These are phyloP conservation scores for Thunnus albacares DNA, from an alignment of 2,797 vertebrate species.

Conservation along the genomic window DNA sequence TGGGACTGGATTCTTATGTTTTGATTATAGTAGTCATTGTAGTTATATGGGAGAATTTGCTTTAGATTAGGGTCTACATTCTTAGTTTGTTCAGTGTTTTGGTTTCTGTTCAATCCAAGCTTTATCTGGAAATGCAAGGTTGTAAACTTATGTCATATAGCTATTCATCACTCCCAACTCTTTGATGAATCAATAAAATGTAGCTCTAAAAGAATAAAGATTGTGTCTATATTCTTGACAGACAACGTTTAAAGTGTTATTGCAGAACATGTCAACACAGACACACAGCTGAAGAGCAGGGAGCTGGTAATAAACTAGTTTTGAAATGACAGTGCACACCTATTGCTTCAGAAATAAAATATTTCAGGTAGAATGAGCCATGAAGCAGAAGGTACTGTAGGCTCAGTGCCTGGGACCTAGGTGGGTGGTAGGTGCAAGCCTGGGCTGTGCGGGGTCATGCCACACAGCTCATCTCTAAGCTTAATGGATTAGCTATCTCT, in stretches of 20 bases:
- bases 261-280: not conserved
- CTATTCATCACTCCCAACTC: conserved; percentile 7
- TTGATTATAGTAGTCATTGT: not conserved
- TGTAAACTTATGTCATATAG: conserved; percentile 25
- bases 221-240: not conserved
- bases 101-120: not conserved
- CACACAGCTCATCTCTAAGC: conserved; percentile 80
- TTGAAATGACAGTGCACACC: not conserved
- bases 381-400: conserved; percentile 35
- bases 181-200: conserved; percentile 1
- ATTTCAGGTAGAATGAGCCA: conserved; percentile 36
- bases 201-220: not conserved
- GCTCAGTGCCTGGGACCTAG: conserved; percentile 57
- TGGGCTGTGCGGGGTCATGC: conserved; percentile 68
- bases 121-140: not conserved
- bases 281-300: not conserved
- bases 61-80: not conserved
- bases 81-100: not conserved
- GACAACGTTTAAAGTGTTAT: not conserved
- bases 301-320: conserved; percentile 7
- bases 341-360: conserved; percentile 19
- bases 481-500: conserved; percentile 84
- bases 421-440: conserved; percentile 61
- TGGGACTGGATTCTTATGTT: not conserved
- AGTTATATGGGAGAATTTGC: not conserved